Evolutionary conservation across 2,888 invertebrate genomes (phyloP), one percentile per base, ranked within the genome.

Genomic region (Synergus gifuensis): DNA sequence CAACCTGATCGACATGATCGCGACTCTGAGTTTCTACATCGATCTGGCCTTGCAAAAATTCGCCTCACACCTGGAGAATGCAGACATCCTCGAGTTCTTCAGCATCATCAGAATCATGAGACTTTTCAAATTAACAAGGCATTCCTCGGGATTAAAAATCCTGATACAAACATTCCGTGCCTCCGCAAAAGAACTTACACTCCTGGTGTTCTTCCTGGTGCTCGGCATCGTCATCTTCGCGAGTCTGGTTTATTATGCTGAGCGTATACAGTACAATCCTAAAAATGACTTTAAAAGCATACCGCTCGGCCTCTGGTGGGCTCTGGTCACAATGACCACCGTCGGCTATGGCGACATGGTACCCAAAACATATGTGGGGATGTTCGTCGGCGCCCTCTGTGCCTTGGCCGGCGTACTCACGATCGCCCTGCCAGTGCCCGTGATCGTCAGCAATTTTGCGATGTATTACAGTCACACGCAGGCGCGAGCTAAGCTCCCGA

Each of bases 331-430:
- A 86, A 99, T 99, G 99, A 99, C 99, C 87, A 98, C 98, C 0
- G 98, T 99, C 81, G 99, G 99, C 66, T 99, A 99, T 92, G 99
- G 99, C 81, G 98, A 99, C 93, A 99, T 99, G 98, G 98, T 97
- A 87, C 98, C 99, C 83, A 98, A 98, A 93, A 99, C 99, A 64
- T 99, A 99, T 92, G 97, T 98, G 85, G 99, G 99, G 85, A 99
- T 99, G 99, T 98, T 99, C 92, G 98, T 99, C 85, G 99, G 99
- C 86, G 98, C 98, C 18, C 94, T 99, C 76, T 99, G 99, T 93
- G 99, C 99, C 83, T 94, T 99, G 86, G 98, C 98, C 90, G 99
- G 99, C 93, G 99, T 99, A 92, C 94, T 99, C 89, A 99, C 99
- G 92, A 98, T 99, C 93, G 99, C 99, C 90, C 95, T 99, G 91